Base-by-base conservation (phyloP, 2,113 vertebrate species). In the Brachionichthys hirsutus region DNA sequence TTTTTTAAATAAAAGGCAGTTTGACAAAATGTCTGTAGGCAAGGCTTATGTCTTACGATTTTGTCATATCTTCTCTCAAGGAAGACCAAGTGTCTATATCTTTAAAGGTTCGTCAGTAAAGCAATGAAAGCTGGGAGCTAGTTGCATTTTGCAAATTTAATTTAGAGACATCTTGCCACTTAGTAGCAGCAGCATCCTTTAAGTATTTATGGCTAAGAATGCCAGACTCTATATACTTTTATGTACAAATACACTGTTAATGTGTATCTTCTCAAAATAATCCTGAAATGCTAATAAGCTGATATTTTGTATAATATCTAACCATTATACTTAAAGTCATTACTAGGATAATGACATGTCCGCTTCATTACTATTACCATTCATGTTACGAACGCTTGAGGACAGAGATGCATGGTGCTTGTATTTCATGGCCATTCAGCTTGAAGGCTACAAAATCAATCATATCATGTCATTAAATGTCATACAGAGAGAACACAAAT, bases 1-100 rank as follows among this genome's bases (percentile, higher is more conserved):
- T 3, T 38, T 9, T 38, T 38, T 10, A 38, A 12, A 38, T 3
- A 38, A 38, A 64, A 77, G 57, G 36, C 24, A 63, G 9, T 64
- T 20, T 44, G 42, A 48, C 17, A 45, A 8, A 22, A 18, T 6
- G 2, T 49, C 15, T 55, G 19, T 62, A 14, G 34, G 34, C 24
- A 30, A 30, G 24, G 4, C 24, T 6, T 6, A 30, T 30, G 4
- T 30, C 24, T 30, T 3, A 30, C 8, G 24, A 30, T 30, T 30
- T 4, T 30, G 24, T 30, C 24, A 30, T 62, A 19, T 49, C 9
- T 11, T 12, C 22, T 35, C 62, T 35, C 42, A 17, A 53, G 51
- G 9, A 46, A 52, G 20, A 19, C 38, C 22, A 24, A n/a, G 20
- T n/a, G 42, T n/a, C 44, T 18, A 2, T 9, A 43, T n/a, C 20